These are phyloP conservation scores for Dromas ardeola DNA, from an alignment of 2,113 vertebrate species.

Conservation along the genomic window DNA sequence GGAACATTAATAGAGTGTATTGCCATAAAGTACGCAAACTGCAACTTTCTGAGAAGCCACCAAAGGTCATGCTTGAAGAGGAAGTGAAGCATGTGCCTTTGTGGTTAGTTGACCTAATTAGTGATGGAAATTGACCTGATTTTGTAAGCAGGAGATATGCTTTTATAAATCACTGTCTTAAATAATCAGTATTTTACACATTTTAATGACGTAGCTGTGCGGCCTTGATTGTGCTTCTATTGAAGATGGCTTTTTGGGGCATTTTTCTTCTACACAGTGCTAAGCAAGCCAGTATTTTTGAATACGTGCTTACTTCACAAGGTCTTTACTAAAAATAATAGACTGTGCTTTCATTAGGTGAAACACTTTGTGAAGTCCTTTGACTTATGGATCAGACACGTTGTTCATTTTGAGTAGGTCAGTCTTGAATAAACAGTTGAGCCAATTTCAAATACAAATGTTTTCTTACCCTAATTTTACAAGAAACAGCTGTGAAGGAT, in stretches of 20 bases:
- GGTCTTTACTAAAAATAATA: background rate
- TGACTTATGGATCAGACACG: background rate
- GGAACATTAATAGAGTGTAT: background rate
- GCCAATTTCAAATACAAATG: background rate
- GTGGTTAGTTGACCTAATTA: constrained; percentile 47
- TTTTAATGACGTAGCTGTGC: background rate
- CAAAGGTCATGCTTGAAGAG: background rate
- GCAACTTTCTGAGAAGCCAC: constrained; percentile 41
- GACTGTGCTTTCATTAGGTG: background rate
- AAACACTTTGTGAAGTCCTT: background rate
- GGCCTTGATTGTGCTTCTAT: background rate
- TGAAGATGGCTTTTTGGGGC: background rate
- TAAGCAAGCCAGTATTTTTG: background rate
- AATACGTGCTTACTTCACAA: background rate
- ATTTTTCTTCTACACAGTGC: background rate
- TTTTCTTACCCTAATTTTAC: background rate
- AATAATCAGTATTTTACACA: background rate
- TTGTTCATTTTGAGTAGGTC: background rate
- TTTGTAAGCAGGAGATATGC: background rate
- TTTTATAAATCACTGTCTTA: background rate
- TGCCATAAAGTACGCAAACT: background rate
- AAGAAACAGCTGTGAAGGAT: background rate
- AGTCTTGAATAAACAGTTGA: background rate
- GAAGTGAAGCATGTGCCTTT: constrained; percentile 9
- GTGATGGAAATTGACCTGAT: background rate